Conservation (phyloP, 2,888 invertebrate species). For the Acanthosepion esculentum region DNA sequence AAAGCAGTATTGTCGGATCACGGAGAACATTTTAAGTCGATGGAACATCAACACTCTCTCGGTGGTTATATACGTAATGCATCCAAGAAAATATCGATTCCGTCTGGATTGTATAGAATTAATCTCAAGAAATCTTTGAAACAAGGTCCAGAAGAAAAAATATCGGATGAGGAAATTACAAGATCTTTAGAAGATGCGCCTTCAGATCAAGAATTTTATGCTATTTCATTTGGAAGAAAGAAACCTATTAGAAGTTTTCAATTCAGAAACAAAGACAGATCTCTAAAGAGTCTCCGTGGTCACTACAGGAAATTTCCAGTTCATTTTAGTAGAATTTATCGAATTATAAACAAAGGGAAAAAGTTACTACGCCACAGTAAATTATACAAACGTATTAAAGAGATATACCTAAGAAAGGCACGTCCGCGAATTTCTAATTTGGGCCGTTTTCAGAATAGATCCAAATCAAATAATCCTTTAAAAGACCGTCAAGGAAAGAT, state of each 20-base stretch:
- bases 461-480: not conserved
- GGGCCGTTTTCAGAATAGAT: not conserved
- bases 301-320: not conserved
- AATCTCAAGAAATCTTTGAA: not conserved
- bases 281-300: not conserved
- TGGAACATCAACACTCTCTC: not conserved
- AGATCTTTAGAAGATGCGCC: conserved; percentile 12
- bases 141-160: not conserved
- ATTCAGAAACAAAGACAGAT: not conserved
- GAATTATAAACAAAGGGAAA: not conserved
- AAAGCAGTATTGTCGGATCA: not conserved
- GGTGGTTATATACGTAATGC: no score
- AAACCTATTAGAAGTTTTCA: not conserved
- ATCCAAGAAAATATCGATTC: not conserved
- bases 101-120: not conserved
- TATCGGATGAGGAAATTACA: not conserved
- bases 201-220: conserved; percentile 42
- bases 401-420: not conserved
- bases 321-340: conserved; percentile 4
- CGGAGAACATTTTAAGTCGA: not conserved
- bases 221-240: not conserved
- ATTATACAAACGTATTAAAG: conserved; percentile 39
- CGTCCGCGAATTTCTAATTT: not conserved
- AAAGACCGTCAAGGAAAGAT: not conserved
- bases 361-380: not conserved